Base-by-base conservation (phyloP, 1,140 invertebrate species). In the Bombus superbus region DNA sequence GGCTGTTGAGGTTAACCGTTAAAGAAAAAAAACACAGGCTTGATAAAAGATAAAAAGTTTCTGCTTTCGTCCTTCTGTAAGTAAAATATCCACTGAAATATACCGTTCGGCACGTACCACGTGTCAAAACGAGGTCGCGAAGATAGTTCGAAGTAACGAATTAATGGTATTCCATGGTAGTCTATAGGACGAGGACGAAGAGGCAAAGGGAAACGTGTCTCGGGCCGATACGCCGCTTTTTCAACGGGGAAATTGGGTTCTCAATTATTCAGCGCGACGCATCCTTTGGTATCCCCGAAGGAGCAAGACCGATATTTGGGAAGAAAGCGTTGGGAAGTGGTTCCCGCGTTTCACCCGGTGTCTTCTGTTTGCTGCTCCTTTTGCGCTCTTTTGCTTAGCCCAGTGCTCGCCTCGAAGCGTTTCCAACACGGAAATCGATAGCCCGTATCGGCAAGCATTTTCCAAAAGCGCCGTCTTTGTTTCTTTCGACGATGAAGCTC, bases 211-310 rank as follows among this genome's bases (percentile, higher is more conserved):
- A 32, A 47, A n/a, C 22, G 53, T 25, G 72, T 38, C 62, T 35
- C 53, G 64, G 11, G 71, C n/a, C 79, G 86, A 73, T 84, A 85
- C n/a, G 64, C n/a, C n/a, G 47, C n/a, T 77, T 72, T 89, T 81
- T 82, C 83, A 69, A 28, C 75, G 69, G n/a, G 87, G 44, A 89
- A 89, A 89, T 89, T 89, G 87, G 80, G 53, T 89, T 73, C 71
- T 89, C 88, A 83, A 89, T 89, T 89, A 89, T 89, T 89, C 88
- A 89, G 59, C 62, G 76, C 42, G 87, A 62, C 15, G 83, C 74
- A 79, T 86, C 75, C 66, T 80, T 71, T 25, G 53, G 68, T 68
- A 76, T 80, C 66, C 81, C 64, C 62, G 40, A 57, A 72, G 75
- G 80, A 78, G 66, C 44, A 53, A 38, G 47, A 38, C 66, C 83